phyloP scores from a whole-genome alignment of 2,888 invertebrate genomes.

The Nezara viridula region DNA sequence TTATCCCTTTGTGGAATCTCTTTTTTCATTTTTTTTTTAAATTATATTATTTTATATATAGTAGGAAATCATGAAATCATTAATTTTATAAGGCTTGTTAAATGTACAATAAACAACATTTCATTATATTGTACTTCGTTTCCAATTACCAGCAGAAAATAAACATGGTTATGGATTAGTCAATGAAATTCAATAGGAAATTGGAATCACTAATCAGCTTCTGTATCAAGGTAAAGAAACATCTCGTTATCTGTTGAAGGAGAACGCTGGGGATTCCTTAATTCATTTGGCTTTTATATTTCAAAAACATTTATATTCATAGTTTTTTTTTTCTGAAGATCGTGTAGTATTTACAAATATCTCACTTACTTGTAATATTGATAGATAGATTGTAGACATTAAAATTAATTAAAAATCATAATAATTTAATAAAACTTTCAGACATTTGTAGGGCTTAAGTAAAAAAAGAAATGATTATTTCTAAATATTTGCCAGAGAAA shows the following conservation, averaged over 20 bases:
- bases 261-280: not conserved
- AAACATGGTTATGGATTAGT: not conserved
- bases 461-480: no score
- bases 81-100: no score
- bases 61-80: no score
- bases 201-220: not conserved
- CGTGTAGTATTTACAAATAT: not conserved
- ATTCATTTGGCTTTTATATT: not conserved
- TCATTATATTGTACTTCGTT: not conserved
- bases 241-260: not conserved
- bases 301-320: not conserved
- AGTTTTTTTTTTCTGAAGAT: not conserved
- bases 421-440: no score
- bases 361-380: no score
- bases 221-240: not conserved
- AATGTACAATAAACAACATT: not conserved
- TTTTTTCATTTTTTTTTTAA: no score
- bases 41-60: no score
- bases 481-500: no score
- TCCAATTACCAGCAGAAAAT: not conserved
- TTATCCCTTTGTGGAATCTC: no score
- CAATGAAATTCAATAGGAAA: not conserved
- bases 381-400: no score
- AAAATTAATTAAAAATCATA: no score
- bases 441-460: no score